Percentiles rank a stretch among this genome's conserved stretches.
Evolutionary conservation across 2,797 vertebrate genomes (phyloP).

Genomic region (Protosalanx chinensis): DNA sequence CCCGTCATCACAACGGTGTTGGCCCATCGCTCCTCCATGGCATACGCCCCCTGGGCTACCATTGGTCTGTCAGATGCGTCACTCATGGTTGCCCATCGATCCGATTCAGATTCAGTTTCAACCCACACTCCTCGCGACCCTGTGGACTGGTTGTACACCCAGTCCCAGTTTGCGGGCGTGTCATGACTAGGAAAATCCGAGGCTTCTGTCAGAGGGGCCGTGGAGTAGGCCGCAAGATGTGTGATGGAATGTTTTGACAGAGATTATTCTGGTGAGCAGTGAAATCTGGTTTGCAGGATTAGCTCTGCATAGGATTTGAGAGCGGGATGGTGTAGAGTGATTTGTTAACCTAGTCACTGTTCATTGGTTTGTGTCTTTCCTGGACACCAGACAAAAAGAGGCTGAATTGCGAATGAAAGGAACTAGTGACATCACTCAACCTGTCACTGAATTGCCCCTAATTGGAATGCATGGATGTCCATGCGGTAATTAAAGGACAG

Average conservation of each 20-base stretch:
- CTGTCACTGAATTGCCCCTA: neutral
- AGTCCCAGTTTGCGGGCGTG: conserved; percentile 47
- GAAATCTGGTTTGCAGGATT: conserved; percentile 7
- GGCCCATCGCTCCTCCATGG: neutral
- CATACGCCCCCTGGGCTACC: conserved; percentile 19
- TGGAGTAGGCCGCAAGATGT: neutral
- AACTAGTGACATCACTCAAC: neutral
- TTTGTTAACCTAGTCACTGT: neutral
- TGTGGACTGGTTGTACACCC: conserved; percentile 60
- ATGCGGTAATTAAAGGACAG: no score
- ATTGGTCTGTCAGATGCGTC: conserved; percentile 46
- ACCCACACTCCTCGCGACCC: conserved; percentile 42
- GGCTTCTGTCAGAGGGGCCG: neutral
- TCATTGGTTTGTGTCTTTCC: neutral
- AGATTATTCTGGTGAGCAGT: conserved; percentile 7
- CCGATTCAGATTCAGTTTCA: conserved; percentile 4
- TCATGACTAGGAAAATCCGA: conserved; percentile 12
- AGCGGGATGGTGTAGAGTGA: neutral
- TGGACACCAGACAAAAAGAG: no score
- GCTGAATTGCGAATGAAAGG: neutral
- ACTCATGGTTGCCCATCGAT: conserved; percentile 27
- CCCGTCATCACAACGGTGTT: neutral
- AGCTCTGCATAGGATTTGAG: conserved; percentile 8
- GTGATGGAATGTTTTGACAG: neutral
- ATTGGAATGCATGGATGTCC: neutral